Conservation (phyloP, 2,888 invertebrate genomes). For the Thysanoteuthis rhombus region DNA sequence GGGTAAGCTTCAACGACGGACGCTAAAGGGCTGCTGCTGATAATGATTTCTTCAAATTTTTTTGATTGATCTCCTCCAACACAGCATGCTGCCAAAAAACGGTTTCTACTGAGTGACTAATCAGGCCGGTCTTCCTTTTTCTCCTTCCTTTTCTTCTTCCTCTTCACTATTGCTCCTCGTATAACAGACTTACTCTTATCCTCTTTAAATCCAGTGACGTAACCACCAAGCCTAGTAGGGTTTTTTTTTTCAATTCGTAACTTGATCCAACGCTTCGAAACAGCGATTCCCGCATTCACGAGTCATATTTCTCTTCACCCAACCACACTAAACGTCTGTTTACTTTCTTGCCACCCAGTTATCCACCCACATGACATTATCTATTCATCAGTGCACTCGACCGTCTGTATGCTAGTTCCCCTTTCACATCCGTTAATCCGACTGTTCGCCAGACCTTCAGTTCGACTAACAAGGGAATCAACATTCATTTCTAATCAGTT, state of each 20-base stretch:
- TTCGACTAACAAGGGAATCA: not conserved
- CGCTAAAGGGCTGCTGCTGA: too few species aligned
- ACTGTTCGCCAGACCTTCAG: not conserved
- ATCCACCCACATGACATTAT: not conserved
- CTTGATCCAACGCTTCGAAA: not conserved
- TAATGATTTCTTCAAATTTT: too few species aligned
- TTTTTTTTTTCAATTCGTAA: not conserved
- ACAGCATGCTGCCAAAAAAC: too few species aligned
- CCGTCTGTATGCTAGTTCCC: too few species aligned
- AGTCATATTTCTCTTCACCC: not conserved
- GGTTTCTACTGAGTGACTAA: too few species aligned
- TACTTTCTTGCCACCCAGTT: not conserved
- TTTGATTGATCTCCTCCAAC: too few species aligned
- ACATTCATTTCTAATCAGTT: too few species aligned
- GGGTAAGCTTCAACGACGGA: too few species aligned
- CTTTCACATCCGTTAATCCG: not conserved
- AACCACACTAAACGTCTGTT: not conserved
- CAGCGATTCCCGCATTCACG: not conserved
- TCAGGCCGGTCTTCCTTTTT: too few species aligned
- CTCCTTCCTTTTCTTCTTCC: not conserved
- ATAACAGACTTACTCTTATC: not conserved
- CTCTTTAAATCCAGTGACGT: not conserved
- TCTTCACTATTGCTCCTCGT: not conserved
- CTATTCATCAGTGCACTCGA: not conserved
- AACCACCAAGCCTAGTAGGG: not conserved